A percentile compares a stretch with the other conserved stretches of the same genome.
phyloP scores from a whole-genome alignment of 2,797 vertebrate genomes.

The Darevskia nairensis region DNA sequence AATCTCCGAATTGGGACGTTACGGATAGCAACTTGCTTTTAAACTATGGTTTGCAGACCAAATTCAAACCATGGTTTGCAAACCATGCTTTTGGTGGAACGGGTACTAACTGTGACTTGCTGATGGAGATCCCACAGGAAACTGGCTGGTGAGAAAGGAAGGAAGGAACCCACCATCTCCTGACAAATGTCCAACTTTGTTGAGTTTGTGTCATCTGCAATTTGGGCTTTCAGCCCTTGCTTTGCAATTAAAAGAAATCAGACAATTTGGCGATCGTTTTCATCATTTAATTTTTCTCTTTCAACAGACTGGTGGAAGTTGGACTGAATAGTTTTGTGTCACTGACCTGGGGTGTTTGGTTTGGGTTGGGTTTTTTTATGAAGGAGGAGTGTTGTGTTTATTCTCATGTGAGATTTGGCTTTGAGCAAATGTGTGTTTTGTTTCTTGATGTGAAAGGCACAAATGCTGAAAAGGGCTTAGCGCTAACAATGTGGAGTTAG shows the following conservation, averaged over 20 bases:
- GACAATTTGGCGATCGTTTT: background rate
- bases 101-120: background rate
- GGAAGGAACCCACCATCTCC: background rate
- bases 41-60: background rate
- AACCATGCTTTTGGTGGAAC: background rate
- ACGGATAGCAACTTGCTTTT: background rate
- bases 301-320: background rate
- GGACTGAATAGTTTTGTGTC: background rate
- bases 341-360: background rate
- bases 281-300: background rate
- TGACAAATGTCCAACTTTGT: background rate
- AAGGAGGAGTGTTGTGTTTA: rapidly evolving
- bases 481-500: background rate
- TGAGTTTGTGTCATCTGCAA: background rate
- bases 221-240: background rate
- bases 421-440: background rate
- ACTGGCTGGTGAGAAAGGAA: background rate
- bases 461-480: background rate
- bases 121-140: background rate
- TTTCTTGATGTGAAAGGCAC: slow-evolving; percentile 10
- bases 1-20: too few relatives aligned
- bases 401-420: background rate
- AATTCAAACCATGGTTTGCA: background rate
- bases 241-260: background rate
- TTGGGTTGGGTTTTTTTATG: background rate